Evolutionary conservation across 2,888 invertebrate species (phyloP).

Genomic region (Xylocampa areola): DNA sequence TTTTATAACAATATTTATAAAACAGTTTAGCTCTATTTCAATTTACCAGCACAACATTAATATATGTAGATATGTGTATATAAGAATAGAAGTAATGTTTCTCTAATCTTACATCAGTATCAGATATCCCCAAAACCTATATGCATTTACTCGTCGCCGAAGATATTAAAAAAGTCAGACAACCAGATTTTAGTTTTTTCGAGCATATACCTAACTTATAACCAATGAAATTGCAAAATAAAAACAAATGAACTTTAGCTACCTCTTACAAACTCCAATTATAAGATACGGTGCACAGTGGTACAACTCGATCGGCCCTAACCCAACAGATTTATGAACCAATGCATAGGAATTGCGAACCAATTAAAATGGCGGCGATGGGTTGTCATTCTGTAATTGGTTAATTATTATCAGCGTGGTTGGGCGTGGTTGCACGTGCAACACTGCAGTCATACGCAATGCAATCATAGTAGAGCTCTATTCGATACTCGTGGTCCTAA

Average conservation of each 20-base stretch:
- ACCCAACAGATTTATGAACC: conserved; percentile 71
- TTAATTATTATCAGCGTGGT: conserved; percentile 84
- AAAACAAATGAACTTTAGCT: conserved; percentile 43
- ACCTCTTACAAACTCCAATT: conserved; percentile 56
- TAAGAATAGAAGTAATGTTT: no score
- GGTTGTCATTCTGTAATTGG: conserved; percentile 87
- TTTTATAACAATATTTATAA: no score
- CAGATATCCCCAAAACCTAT: neutral
- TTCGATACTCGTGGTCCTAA: conserved; percentile 17
- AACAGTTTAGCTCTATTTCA: no score
- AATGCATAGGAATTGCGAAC: conserved; percentile 77
- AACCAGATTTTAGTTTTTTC: conserved; percentile 20
- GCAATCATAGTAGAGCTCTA: conserved; percentile 39
- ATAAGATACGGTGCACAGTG: conserved; percentile 56
- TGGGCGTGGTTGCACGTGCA: conserved; percentile 81
- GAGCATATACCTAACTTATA: conserved; percentile 26
- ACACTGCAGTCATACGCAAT: conserved; percentile 47
- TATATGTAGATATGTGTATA: no score
- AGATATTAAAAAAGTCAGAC: conserved; percentile 6
- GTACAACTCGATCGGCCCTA: conserved; percentile 52
- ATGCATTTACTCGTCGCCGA: no score
- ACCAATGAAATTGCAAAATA: conserved; percentile 46
- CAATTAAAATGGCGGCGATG: conserved; percentile 87
- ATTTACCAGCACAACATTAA: no score
- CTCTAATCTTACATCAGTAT: no score